Conservation (phyloP, 2,113 vertebrate genomes). For the Barbus barbus region DNA sequence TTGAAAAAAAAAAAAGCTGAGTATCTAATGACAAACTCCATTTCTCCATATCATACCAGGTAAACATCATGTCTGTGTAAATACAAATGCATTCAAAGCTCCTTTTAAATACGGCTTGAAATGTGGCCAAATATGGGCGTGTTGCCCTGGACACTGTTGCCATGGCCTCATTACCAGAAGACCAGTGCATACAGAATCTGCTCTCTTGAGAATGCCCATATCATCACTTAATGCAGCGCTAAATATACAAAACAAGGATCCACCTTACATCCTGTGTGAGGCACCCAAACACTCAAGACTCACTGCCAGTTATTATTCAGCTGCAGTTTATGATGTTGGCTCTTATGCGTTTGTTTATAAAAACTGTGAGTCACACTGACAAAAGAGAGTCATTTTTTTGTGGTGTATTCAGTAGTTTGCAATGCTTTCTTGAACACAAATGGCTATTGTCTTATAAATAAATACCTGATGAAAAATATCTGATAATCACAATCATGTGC, state of each 20-base stretch:
- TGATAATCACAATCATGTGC: too few species aligned
- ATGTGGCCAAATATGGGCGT: constrained; percentile 4
- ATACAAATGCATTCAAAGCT: not conserved
- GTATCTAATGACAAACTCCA: not conserved
- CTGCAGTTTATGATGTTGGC: not conserved
- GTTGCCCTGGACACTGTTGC: constrained; percentile 53
- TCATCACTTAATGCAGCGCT: constrained; percentile 41
- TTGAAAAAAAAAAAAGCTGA: too few species aligned
- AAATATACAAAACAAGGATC: constrained; percentile 54
- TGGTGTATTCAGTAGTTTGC: not conserved
- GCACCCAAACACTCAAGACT: not conserved
- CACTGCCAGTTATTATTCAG: not conserved
- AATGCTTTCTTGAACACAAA: not conserved
- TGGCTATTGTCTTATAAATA: not conserved
- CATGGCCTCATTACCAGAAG: constrained; percentile 52
- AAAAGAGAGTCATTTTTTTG: not conserved
- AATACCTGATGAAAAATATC: not conserved
- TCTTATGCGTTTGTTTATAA: not conserved
- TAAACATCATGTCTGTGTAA: not conserved
- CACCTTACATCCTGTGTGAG: constrained; percentile 17
- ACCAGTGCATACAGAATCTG: constrained; percentile 52
- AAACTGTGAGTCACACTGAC: not conserved
- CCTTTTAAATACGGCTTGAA: not conserved
- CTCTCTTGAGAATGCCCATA: constrained; percentile 40
- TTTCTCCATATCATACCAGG: not conserved